Evolutionary conservation across 92 coral and sea anemone species (phyloP), one percentile per base, ranked within the genome.

Genomic region (Parazoanthus swiftii): DNA sequence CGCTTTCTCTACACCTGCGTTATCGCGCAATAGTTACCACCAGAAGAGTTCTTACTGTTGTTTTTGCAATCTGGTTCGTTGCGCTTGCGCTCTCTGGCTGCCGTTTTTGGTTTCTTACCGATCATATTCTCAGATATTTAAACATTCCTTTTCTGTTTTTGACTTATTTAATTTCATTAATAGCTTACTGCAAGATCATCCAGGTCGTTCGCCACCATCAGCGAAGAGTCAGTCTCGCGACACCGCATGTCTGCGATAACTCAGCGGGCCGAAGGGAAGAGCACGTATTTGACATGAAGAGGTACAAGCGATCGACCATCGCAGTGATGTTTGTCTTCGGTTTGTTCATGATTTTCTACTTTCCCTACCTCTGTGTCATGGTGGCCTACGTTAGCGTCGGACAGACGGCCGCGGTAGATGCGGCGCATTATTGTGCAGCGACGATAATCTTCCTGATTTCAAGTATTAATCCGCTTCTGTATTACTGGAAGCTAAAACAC

Each of bases 251-350:
- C 9, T n/a, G 8, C 0, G 39, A 3, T 14, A 58, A 65, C n/a
- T 33, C 85, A 13, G 67, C 21, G 25, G 37, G 37, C 16, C 68
- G 71, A 43, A 2, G 25, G 9, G 29, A 63, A 11, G 39, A 36
- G 15, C 66, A 63, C 25, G 42, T 48, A n/a, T 73, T 42, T 73
- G 82, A 73, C n/a, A 20, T 90, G 7, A 25, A 79, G 76, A 80
- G 59, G 16, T 90, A 79, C 89, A 90, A 86, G 80, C 81, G 82
- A 43, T 86, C 92, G 26, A 86, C 92, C 5, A 65, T 79, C 5
- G 68, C 92, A 5, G 86, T 90, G 86, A 77, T 90, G 21, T 18
- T 78, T 72, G 86, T 90, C 14, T 89, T 90, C 58, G 92, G 92
- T 0, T 20, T 90, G 33, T 90, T 90, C 56, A 80, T 88, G 67